phyloP scores from a whole-genome alignment of 2,113 vertebrate species.

The Atractosteus spatula region DNA sequence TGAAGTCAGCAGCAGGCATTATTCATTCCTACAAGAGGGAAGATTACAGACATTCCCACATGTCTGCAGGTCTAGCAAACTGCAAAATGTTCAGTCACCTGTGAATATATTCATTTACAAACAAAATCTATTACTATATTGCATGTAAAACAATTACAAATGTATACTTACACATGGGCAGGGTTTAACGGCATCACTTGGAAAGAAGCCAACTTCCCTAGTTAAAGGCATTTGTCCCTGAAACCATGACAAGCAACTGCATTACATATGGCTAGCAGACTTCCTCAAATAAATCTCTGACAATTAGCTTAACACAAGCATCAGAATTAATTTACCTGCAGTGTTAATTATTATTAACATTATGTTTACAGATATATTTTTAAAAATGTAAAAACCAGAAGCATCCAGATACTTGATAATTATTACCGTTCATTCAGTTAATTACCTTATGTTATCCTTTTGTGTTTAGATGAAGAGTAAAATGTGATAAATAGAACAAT shows the following conservation, averaged over 20 bases:
- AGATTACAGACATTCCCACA: neutral
- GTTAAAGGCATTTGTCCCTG: constrained; percentile 88
- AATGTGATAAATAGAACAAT: too few species aligned
- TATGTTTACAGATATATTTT: constrained; percentile 44
- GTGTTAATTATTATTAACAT: constrained; percentile 46
- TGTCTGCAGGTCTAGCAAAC: neutral
- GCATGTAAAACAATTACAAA: constrained; percentile 25
- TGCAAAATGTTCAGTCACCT: constrained; percentile 2
- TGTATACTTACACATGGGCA: constrained; percentile 86
- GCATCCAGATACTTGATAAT: too few species aligned
- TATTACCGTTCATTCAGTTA: too few species aligned
- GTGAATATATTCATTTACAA: constrained; percentile 5
- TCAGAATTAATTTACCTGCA: constrained; percentile 42
- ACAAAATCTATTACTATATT: neutral
- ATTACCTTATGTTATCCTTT: too few species aligned
- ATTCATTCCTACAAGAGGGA: neutral
- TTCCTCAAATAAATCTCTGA: constrained; percentile 52
- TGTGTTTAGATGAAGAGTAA: constrained; percentile 11
- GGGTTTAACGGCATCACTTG: constrained; percentile 90
- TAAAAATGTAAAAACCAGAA: constrained; percentile 47
- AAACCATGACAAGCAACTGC: constrained; percentile 53
- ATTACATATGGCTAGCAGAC: constrained; percentile 39
- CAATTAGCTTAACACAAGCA: constrained; percentile 52
- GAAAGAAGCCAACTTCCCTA: constrained; percentile 92
- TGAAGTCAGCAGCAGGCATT: neutral